phyloP scores from a whole-genome alignment of 2,888 invertebrate species.

The Yponomeuta evonymella region DNA sequence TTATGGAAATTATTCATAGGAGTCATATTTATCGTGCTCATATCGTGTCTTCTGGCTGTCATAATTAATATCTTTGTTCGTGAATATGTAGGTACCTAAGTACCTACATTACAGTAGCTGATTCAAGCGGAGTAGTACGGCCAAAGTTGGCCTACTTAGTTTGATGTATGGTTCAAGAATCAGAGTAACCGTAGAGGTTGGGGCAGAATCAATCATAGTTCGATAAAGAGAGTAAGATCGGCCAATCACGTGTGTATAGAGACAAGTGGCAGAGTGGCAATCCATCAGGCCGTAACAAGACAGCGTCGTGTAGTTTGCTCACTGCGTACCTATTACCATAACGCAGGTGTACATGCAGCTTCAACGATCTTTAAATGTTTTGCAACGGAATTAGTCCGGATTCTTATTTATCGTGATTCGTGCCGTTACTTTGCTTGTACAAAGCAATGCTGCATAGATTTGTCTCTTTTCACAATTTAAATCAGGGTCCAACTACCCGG shows the following conservation, averaged over 20 bases:
- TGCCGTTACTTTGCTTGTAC: too few species aligned
- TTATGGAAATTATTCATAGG: conserved; percentile 59
- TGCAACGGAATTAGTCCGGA: not conserved
- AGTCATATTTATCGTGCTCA: conserved; percentile 40
- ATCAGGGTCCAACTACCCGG: too few species aligned
- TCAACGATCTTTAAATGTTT: not conserved
- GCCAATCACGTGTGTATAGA: conserved; percentile 8
- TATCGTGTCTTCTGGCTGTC: conserved; percentile 18
- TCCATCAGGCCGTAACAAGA: conserved; percentile 21
- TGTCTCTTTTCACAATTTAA: too few species aligned
- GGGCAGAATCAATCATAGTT: conserved; percentile 7
- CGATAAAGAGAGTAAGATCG: conserved; percentile 7
- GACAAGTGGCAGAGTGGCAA: conserved; percentile 16
- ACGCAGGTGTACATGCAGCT: not conserved
- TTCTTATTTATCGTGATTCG: not conserved
- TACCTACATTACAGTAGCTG: not conserved
- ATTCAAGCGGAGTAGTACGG: not conserved
- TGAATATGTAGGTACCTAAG: not conserved
- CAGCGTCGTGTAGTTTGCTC: conserved; percentile 18
- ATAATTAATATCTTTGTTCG: conserved; percentile 3
- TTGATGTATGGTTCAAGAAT: conserved; percentile 9
- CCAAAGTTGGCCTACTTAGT: not conserved
- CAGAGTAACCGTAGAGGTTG: not conserved
- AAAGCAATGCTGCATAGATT: too few species aligned
- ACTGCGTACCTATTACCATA: conserved; percentile 15